Evolutionary conservation across 2,113 vertebrate genomes (phyloP).

Genomic region (Sarotherodon lohbergeri): DNA sequence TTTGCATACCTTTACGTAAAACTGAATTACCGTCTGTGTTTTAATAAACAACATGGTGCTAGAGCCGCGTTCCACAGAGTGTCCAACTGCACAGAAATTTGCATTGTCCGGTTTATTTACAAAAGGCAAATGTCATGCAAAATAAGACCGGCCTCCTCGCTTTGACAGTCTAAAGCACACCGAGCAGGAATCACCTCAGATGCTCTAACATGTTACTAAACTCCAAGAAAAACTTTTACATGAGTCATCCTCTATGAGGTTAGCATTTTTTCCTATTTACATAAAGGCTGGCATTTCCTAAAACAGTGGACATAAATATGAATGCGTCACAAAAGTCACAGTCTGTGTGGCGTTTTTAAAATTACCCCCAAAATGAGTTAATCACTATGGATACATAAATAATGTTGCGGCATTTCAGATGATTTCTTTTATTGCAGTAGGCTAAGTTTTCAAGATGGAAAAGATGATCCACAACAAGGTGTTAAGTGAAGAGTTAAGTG

Average conservation of each 20-base stretch:
- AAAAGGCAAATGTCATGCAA: slow-evolving; percentile 37
- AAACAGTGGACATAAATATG: neutral
- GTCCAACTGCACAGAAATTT: neutral
- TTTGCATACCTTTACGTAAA: neutral
- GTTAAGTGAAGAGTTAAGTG: fast-evolving
- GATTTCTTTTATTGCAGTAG: neutral
- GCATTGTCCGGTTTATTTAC: slow-evolving; percentile 1
- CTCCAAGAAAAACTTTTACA: neutral
- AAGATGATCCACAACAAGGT: fast-evolving
- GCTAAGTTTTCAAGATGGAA: neutral
- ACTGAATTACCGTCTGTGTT: neutral
- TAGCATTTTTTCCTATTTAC: neutral
- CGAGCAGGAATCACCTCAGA: neutral
- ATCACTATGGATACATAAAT: neutral
- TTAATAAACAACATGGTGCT: neutral
- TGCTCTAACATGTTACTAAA: neutral
- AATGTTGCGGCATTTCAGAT: fast-evolving
- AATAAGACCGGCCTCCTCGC: neutral
- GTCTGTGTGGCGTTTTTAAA: neutral
- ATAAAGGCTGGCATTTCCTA: neutral
- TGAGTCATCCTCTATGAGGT: fast-evolving
- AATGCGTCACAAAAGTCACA: neutral
- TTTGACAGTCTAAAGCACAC: neutral
- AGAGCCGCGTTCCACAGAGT: neutral
- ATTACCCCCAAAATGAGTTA: neutral